A percentile compares a stretch with the other conserved stretches of the same genome.
Conservation (phyloP, 2,797 vertebrate species). For the Oryzias sinensis region DNA sequence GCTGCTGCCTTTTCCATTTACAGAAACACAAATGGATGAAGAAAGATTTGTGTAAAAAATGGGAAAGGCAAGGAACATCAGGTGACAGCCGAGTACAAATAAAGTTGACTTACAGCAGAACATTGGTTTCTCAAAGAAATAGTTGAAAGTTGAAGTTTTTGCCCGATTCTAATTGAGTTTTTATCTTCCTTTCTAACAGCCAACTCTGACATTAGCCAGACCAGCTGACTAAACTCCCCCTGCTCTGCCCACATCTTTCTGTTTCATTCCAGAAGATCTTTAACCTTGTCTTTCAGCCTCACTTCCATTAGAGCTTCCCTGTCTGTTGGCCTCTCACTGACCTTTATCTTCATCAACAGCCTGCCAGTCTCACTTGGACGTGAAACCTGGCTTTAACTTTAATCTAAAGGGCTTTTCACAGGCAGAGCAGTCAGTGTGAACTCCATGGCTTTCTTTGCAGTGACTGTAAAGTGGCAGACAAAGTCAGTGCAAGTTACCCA, state of each 20-base stretch:
- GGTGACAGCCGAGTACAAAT: no score
- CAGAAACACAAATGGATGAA: no score
- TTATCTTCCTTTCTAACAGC: not conserved
- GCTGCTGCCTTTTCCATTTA: no score
- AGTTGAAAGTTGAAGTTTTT: not conserved
- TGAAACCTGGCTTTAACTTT: conserved; percentile 17
- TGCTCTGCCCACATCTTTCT: conserved; percentile 5
- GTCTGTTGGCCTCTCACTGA: conserved; percentile 13
- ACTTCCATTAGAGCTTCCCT: conserved; percentile 3
- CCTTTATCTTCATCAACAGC: conserved; percentile 23
- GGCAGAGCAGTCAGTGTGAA: conserved; percentile 8
- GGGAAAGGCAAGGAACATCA: no score
- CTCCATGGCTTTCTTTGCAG: conserved; percentile 5
- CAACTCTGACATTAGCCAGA: conserved; percentile 6
- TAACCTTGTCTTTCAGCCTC: conserved; percentile 6
- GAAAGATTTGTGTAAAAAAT: no score
- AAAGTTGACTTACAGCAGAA: no score
- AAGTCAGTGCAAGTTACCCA: not conserved
- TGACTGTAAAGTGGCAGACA: conserved; percentile 16
- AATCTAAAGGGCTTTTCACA: conserved; percentile 18
- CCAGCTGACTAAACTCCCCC: conserved; percentile 6
- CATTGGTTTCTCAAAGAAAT: no score
- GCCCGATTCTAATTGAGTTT: not conserved
- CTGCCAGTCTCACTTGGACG: conserved; percentile 5
- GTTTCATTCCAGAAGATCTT: conserved; percentile 15